phyloP scores from a whole-genome alignment of 2,113 vertebrate species.

The Montifringilla adamsi region DNA sequence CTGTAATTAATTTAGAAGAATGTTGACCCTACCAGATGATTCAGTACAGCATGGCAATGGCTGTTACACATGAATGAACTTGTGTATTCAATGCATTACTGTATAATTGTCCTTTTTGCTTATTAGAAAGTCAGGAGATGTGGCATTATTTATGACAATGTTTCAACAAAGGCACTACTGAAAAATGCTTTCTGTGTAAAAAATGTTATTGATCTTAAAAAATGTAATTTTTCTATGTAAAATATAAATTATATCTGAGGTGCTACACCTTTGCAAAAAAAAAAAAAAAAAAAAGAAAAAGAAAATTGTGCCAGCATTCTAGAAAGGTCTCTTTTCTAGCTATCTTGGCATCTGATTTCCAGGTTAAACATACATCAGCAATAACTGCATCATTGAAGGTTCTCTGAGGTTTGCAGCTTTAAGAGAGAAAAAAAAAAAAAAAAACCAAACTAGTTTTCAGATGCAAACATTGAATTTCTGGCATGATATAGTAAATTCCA shows the following conservation, averaged over 20 bases:
- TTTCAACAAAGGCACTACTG: not conserved
- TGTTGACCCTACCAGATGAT: slow-evolving; percentile 29
- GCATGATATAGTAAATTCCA: not conserved
- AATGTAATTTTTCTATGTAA: not conserved
- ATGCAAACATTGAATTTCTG: not conserved
- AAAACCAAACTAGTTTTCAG: not conserved
- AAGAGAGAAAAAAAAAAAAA: not conserved
- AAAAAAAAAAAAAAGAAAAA: not conserved
- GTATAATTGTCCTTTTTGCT: slow-evolving; percentile 41
- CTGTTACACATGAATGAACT: not conserved
- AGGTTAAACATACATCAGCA: not conserved
- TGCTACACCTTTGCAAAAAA: not conserved
- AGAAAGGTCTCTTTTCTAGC: not conserved
- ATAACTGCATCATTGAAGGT: not conserved
- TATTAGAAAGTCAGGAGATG: slow-evolving; percentile 43
- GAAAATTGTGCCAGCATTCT: not conserved
- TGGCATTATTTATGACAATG: not conserved
- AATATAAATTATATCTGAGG: not conserved
- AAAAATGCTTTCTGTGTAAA: not conserved
- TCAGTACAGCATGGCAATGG: not conserved
- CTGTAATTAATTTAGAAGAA: slow-evolving; percentile 65
- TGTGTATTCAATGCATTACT: not conserved
- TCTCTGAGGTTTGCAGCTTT: not conserved
- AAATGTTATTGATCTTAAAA: not conserved
- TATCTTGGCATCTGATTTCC: not conserved